A percentile compares a stretch with the other conserved stretches of the same genome.
These are phyloP conservation scores for Cryptus armator DNA, from an alignment of 2,888 invertebrate genomes.

Conservation along the genomic window DNA sequence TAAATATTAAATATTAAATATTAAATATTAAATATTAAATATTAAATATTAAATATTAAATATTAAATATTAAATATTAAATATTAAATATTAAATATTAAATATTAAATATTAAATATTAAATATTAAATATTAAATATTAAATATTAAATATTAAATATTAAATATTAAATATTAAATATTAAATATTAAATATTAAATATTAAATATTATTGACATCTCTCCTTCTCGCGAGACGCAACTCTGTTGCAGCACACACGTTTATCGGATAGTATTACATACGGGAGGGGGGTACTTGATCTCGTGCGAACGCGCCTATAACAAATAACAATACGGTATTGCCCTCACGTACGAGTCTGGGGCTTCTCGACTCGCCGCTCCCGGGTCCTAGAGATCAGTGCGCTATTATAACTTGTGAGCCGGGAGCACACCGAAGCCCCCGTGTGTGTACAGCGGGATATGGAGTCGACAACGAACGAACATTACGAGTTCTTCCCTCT, in stretches of 20 bases:
- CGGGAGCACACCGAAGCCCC: conserved; percentile 27
- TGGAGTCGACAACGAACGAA: conserved; percentile 73
- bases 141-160: no score
- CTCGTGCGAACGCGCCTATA: conserved; percentile 68
- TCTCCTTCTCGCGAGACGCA: background rate
- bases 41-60: background rate
- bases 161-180: no score
- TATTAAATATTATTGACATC: background rate
- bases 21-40: no score
- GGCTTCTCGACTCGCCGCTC: conserved; percentile 11
- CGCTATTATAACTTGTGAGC: conserved; percentile 74
- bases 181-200: no score
- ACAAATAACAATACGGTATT: conserved; percentile 81
- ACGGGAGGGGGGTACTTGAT: conserved; percentile 71
- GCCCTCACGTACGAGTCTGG: conserved; percentile 77
- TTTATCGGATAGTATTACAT: conserved; percentile 10
- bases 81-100: no score
- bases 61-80: no score
- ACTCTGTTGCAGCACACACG: background rate
- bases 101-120: no score
- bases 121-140: no score
- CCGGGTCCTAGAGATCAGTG: conserved; percentile 71
- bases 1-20: no score
- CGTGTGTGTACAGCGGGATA: conserved; percentile 53
- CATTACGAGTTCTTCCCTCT: conserved; percentile 62